Percentiles rank a stretch among this genome's conserved stretches.
Conservation (phyloP, 2,113 vertebrate species). For the Benitochromis conjunctus region DNA sequence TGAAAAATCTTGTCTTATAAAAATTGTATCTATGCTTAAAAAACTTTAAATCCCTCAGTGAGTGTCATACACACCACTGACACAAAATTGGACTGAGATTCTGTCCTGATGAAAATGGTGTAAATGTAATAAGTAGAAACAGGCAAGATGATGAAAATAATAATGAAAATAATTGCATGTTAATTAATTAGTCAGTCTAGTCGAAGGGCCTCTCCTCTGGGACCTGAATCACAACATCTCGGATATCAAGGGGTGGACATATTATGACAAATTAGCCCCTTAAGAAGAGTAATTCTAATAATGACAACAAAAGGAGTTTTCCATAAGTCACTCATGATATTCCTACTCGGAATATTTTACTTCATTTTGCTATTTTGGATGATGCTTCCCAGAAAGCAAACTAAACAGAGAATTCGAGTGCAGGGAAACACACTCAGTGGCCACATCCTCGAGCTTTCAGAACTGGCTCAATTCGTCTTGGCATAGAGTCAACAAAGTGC, state of each 20-base stretch:
- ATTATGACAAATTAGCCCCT: slow-evolving; percentile 4
- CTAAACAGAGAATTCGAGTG: background rate
- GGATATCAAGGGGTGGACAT: background rate
- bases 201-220: background rate
- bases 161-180: background rate
- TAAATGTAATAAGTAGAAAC: background rate
- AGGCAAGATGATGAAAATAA: background rate
- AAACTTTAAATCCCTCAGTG: background rate
- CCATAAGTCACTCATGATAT: slow-evolving; percentile 18
- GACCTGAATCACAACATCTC: background rate
- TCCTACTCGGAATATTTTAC: background rate
- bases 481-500: background rate
- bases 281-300: background rate
- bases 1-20: background rate
- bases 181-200: background rate
- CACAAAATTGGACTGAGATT: background rate
- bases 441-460: background rate
- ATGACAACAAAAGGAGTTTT: slow-evolving; percentile 42
- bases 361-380: background rate
- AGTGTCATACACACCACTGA: background rate
- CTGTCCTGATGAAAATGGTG: background rate
- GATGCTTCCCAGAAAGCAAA: background rate
- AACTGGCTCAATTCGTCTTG: background rate
- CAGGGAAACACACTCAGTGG: background rate
- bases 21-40: background rate